Evolutionary conservation across 2,888 invertebrate species (phyloP), one percentile per base, ranked within the genome.

Genomic region (Scaptodrosophila latifasciaeformis): DNA sequence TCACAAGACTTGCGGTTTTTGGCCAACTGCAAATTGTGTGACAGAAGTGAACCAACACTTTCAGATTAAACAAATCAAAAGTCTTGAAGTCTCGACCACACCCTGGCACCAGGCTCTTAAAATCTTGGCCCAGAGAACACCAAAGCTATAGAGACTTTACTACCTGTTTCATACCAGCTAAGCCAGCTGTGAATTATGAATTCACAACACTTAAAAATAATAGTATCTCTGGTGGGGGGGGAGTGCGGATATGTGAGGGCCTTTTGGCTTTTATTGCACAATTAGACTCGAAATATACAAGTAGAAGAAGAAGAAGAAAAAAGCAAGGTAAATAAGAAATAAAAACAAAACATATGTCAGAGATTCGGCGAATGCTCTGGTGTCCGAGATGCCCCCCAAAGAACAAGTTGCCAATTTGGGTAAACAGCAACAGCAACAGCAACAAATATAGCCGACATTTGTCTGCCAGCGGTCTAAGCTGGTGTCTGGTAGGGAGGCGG

Each of bases 381-480:
- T 15, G 53, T 48, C 43, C 34, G 35, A 12, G n/a, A n/a, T n/a
- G n/a, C n/a, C n/a, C 15, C 10, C 6, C 51, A 51, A 44, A 65
- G 60, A 72, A 72, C 70, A 70, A 74, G 66, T 75, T 70, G 65
- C 59, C 60, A 65, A 56, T 63, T 74, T 67, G 59, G 62, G 67
- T 17, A 53, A 59, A 50, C 21, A 45, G 49, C 13, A 31, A 31
- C 19, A 12, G 10, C 15, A 49, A 48, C 27, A 37, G 44, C 35
- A 40, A 47, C 24, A 34, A 37, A 24, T 34, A 37, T 3, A 37
- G 7, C 34, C 15, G 27, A 27, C 10, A 21, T 29, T 10, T 35
- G 17, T 40, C 9, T 34, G n/a, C 30, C 17, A 7, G 24, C 3
- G 45, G 45, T 46, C 47, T 56, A 35, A 35, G 10, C 42, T 21